These are phyloP conservation scores for Smithornis capensis DNA, from an alignment of 2,113 vertebrate species.

Conservation along the genomic window DNA sequence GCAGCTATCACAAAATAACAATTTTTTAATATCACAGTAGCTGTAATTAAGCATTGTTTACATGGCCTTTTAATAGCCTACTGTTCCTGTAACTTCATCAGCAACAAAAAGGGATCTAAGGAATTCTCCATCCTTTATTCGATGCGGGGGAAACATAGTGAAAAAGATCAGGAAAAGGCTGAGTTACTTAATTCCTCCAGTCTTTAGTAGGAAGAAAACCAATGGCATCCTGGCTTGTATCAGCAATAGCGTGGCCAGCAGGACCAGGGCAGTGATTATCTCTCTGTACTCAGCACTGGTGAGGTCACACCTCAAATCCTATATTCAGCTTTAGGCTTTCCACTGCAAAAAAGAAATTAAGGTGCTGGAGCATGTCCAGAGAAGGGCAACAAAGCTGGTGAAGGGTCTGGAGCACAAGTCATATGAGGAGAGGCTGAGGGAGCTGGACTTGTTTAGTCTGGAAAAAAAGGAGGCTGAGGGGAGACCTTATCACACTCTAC, in stretches of 20 bases:
- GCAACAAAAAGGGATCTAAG: neutral
- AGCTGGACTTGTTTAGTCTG: neutral
- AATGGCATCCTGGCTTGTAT: neutral
- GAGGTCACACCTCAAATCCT: neutral
- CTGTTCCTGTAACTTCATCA: neutral
- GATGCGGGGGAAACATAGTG: fast-evolving
- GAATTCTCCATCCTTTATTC: neutral
- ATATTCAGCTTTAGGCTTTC: neutral
- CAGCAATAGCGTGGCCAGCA: neutral
- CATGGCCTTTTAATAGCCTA: neutral
- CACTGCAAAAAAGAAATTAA: neutral
- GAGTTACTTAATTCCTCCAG: neutral
- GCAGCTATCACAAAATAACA: neutral
- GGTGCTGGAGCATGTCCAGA: neutral
- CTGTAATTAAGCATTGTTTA: neutral
- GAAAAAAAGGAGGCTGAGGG: neutral
- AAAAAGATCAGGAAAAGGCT: neutral
- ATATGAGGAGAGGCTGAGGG: neutral
- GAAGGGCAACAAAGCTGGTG: neutral
- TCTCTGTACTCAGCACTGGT: neutral
- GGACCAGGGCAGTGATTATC: neutral
- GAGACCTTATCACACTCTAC: neutral
- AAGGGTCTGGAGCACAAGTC: neutral
- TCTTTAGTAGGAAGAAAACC: neutral
- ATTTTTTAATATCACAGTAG: neutral